Base-by-base conservation (phyloP, 2,797 vertebrate species). In the Manis pentadactyla region DNA sequence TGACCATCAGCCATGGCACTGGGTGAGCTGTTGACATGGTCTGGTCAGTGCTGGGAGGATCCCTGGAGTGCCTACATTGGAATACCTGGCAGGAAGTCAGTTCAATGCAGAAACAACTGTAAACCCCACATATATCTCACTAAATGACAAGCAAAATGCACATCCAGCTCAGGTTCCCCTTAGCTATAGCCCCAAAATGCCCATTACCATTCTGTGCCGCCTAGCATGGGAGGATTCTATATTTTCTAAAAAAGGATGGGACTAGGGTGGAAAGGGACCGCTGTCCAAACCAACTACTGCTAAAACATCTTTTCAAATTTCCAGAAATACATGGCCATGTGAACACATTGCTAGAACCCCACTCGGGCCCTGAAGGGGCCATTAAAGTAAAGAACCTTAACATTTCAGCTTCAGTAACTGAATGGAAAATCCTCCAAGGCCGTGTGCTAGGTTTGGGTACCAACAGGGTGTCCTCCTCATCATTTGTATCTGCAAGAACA, bases 401-500 rank as follows among this genome's bases (percentile, higher is more conserved):
- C 34, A 23, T 13, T 12, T 42, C 8, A 55, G 15, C 17, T 23
- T 25, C 5, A 5, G 17, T 17, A 42, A 25, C 8, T 74, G 15
- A n/a, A 3, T 27, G 34, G 46, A 53, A 64, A 73, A 29, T 27
- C 66, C 4, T 21, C 66, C 61, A 12, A 18, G 23, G 14, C 6
- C 4, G 8, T 2, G 2, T 5, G 2, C 6, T 0, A 12, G 49
- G 14, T 68, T 13, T 51, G 37, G 21, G 14, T 17, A 15, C 29
- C 1, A 0, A 12, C 2, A 17, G 31, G 25, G 29, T 57, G 31
- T n/a, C 12, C 4, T 0, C 21, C 8, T 83, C 46, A 4, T 0
- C 46, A n/a, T 14, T 49, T 27, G 55, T n/a, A 34, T 25, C n/a
- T n/a, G 23, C 49, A 31, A 6, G 18, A 51, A 31, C 29, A 34